These are phyloP conservation scores for Dromaius novaehollandiae DNA, from an alignment of 2,113 vertebrate species.

Conservation along the genomic window DNA sequence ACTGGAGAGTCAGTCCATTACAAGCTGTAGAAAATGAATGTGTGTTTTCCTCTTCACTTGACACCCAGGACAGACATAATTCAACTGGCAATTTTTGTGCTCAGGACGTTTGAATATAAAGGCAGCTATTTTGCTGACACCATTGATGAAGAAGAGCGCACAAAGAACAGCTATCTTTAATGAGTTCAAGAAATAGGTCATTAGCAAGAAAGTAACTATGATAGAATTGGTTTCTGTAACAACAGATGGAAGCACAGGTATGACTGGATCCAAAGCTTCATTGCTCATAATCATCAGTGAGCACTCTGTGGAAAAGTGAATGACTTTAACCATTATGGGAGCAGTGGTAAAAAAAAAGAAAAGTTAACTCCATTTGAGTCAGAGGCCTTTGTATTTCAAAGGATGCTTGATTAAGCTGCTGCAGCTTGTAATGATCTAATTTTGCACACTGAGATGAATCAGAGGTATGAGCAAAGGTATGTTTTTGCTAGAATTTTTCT, in stretches of 20 bases:
- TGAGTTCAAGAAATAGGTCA: conserved; percentile 25
- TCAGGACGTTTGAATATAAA: conserved; percentile 29
- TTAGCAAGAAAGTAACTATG: conserved; percentile 41
- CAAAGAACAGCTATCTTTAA: conserved; percentile 9
- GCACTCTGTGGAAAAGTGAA: neutral
- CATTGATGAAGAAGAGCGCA: neutral
- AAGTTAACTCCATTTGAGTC: conserved; percentile 8
- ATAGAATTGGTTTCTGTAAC: conserved; percentile 36
- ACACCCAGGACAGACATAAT: neutral
- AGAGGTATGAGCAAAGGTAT: neutral
- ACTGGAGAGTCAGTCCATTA: neutral
- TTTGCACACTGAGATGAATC: neutral
- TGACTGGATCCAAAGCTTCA: conserved; percentile 33
- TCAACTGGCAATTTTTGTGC: conserved; percentile 4
- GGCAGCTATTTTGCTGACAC: conserved; percentile 11
- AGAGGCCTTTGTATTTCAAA: conserved; percentile 36
- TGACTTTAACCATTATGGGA: conserved; percentile 9
- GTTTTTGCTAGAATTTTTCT: neutral
- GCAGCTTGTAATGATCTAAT: conserved; percentile 17
- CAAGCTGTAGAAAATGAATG: neutral
- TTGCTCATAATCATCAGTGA: conserved; percentile 30
- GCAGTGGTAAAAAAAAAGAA: neutral
- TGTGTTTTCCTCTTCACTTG: conserved; percentile 5
- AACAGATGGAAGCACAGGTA: conserved; percentile 50
- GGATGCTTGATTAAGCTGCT: neutral